phyloP scores from a whole-genome alignment of 1,140 invertebrate genomes.

The Megathymus violae region DNA sequence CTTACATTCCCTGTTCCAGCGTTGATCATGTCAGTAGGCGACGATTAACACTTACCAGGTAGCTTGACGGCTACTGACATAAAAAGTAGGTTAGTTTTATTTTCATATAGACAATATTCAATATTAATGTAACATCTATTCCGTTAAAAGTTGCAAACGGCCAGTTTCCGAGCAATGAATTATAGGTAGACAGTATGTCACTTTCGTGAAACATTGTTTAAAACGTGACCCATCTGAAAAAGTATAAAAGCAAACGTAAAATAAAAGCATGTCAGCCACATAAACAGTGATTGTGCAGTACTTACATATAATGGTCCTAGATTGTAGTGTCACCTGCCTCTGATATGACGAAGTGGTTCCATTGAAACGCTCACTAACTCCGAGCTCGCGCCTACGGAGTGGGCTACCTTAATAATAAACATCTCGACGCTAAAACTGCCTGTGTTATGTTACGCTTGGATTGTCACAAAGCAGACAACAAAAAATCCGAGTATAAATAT shows the following conservation, averaged over 20 bases:
- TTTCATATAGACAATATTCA: no score
- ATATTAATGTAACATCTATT: no score
- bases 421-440: no score
- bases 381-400: neutral
- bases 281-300: slow-evolving; percentile 28
- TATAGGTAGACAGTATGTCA: neutral
- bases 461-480: no score
- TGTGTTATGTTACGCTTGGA: no score
- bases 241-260: slow-evolving; percentile 21
- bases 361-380: slow-evolving; percentile 31
- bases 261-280: slow-evolving; percentile 29
- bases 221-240: slow-evolving; percentile 14
- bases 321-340: slow-evolving; percentile 35
- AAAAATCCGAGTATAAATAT: no score
- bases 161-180: neutral
- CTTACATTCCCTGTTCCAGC: no score
- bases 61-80: no score
- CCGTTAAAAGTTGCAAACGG: neutral
- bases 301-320: slow-evolving; percentile 34
- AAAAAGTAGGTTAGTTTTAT: no score
- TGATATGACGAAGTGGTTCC: slow-evolving; percentile 35
- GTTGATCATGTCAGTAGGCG: no score
- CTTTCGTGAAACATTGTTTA: neutral
- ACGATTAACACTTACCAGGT: no score
- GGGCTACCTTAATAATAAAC: neutral